Conservation (phyloP, 2,797 vertebrate species). For the Iguana delicatissima region DNA sequence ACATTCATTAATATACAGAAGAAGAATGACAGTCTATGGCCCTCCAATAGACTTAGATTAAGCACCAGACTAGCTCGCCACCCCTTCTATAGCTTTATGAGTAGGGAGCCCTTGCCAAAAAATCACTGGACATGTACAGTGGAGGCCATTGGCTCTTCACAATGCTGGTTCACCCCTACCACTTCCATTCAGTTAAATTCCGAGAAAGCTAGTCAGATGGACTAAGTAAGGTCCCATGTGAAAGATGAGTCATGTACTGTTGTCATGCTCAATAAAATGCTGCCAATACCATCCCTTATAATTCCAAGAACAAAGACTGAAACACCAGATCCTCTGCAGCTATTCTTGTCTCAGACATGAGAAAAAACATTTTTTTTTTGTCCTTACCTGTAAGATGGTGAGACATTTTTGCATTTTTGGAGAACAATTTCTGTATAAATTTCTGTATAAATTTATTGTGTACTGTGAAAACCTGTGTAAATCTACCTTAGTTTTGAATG, state of each 20-base stretch:
- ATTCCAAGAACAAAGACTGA: too few species aligned
- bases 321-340: too few species aligned
- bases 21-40: neutral
- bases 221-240: neutral
- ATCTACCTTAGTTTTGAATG: neutral
- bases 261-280: too few species aligned
- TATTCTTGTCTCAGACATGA: too few species aligned
- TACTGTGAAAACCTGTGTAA: too few species aligned
- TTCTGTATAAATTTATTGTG: too few species aligned
- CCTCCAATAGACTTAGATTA: neutral
- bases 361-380: too few species aligned
- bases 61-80: too few species aligned
- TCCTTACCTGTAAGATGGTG: too few species aligned
- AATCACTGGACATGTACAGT: neutral
- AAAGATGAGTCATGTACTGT: neutral
- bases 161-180: neutral
- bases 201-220: neutral
- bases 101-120: neutral
- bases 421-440: too few species aligned
- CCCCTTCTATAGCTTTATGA: neutral
- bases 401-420: too few species aligned
- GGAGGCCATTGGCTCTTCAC: neutral
- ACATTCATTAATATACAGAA: neutral
- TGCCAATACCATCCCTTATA: too few species aligned
- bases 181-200: neutral